These are phyloP conservation scores for Nymphicus hollandicus DNA, from an alignment of 2,113 vertebrate genomes.

Conservation along the genomic window DNA sequence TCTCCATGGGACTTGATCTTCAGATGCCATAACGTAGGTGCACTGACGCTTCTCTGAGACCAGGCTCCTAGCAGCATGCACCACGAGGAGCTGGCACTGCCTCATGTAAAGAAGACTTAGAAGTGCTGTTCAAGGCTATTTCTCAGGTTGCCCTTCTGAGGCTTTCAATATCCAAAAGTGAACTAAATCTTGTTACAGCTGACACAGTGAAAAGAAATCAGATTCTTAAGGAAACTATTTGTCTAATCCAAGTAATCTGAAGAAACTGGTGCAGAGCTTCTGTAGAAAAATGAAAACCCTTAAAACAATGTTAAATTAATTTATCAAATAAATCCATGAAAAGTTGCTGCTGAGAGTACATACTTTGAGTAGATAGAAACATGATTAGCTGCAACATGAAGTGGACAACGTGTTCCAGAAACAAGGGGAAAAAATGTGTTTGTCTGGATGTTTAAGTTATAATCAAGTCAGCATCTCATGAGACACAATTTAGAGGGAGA, in stretches of 20 bases:
- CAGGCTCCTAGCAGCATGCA: accelerated
- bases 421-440: not conserved
- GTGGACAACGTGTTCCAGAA: not conserved
- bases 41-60: accelerated
- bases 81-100: accelerated
- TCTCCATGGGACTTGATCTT: accelerated
- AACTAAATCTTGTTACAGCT: not conserved
- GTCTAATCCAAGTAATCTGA: not conserved
- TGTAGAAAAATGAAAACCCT: not conserved
- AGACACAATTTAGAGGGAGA: not conserved
- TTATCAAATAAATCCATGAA: not conserved
- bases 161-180: not conserved
- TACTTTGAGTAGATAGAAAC: not conserved
- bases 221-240: not conserved
- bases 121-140: not conserved
- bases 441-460: not conserved
- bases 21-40: accelerated
- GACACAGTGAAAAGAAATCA: not conserved
- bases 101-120: not conserved
- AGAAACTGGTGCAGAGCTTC: not conserved
- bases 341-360: not conserved
- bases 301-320: not conserved
- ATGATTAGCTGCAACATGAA: not conserved
- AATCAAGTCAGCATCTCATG: not conserved
- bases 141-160: not conserved